A percentile compares a stretch with the other conserved stretches of the same genome.
These are phyloP conservation scores for Diceros bicornis DNA, from an alignment of 2,797 vertebrate species.

Conservation along the genomic window DNA sequence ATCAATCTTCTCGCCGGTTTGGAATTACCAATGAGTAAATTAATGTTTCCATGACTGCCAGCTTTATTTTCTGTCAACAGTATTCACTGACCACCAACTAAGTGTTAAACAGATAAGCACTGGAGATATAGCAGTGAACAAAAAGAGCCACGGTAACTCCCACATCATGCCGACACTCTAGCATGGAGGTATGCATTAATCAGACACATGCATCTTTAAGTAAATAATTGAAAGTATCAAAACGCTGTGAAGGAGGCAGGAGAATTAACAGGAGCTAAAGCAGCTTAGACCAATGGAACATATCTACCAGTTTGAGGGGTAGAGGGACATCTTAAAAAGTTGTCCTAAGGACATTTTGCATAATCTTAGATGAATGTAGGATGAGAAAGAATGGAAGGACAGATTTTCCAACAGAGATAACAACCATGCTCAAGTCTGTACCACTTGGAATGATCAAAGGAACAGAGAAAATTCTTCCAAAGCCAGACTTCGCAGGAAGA, in stretches of 20 bases:
- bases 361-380: not conserved
- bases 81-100: not conserved
- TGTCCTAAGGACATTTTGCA: not conserved
- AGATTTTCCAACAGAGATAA: not conserved
- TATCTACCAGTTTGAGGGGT: not conserved
- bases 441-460: not conserved
- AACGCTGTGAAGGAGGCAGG: not conserved
- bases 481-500: not conserved
- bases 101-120: not conserved
- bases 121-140: not conserved
- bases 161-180: not conserved
- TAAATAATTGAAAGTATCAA: not conserved
- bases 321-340: not conserved
- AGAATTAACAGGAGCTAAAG: not conserved
- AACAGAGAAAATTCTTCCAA: not conserved
- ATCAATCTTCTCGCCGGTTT: not conserved
- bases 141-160: not conserved
- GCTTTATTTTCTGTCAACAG: slow-evolving; percentile 32
- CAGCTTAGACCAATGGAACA: fast-evolving
- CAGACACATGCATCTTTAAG: not conserved
- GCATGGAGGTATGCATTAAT: not conserved
- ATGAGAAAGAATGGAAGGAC: not conserved
- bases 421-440: not conserved
- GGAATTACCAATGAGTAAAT: not conserved
- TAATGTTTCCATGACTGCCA: not conserved